phyloP scores from a whole-genome alignment of 2,888 invertebrate genomes.

The Dryadula phaetusa region DNA sequence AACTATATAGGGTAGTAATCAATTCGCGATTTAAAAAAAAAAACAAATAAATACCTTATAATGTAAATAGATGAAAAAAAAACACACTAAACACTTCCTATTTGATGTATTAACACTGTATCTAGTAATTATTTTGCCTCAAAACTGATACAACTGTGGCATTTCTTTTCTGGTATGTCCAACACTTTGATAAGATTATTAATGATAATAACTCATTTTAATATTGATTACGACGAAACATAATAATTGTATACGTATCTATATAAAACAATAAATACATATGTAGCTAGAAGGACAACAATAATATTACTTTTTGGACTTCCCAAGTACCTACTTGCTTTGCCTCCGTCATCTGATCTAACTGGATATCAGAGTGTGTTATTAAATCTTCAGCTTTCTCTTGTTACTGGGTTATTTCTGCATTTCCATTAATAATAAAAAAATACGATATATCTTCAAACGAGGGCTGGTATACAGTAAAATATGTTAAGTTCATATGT shows the following conservation, averaged over 20 bases:
- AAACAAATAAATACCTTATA: neutral
- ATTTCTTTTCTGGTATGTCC: constrained; percentile 40
- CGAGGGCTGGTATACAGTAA: too few species aligned
- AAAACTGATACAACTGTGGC: constrained; percentile 32
- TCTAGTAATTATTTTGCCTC: constrained; percentile 37
- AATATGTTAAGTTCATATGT: too few species aligned
- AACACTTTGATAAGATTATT: constrained; percentile 42
- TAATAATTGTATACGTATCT: constrained; percentile 23
- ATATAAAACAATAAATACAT: constrained; percentile 9
- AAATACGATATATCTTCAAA: too few species aligned
- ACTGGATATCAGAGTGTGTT: too few species aligned
- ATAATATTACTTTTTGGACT: neutral
- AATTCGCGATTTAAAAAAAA: neutral
- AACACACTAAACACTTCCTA: neutral
- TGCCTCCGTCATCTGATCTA: neutral
- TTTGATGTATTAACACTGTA: neutral
- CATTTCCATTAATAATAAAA: neutral
- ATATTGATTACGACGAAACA: constrained; percentile 40
- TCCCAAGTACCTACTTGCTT: too few species aligned
- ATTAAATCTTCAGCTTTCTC: too few species aligned
- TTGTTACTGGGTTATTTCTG: neutral
- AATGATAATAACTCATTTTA: constrained; percentile 43
- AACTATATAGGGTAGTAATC: too few species aligned
- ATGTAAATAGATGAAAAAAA: neutral
- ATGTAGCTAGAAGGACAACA: neutral